Evolutionary conservation across 2,113 vertebrate species (phyloP).

Genomic region (Trichechus manatus): DNA sequence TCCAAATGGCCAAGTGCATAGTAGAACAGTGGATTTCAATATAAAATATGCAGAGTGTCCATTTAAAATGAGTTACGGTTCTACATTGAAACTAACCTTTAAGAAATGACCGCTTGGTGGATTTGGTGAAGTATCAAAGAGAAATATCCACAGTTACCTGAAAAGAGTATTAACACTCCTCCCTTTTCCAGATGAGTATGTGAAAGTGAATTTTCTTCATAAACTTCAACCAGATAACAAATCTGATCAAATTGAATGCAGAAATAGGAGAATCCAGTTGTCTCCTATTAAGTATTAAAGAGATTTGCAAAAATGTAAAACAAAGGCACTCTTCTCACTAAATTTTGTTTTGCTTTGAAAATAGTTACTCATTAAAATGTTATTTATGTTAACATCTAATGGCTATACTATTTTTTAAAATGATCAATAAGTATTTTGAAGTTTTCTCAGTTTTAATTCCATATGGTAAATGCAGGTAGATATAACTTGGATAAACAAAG

Average conservation of each 20-base stretch:
- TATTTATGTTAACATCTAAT: background rate
- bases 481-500: background rate
- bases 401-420: conserved; percentile 22
- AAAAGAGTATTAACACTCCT: background rate
- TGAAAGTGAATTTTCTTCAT: background rate
- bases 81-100: background rate
- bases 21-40: background rate
- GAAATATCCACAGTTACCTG: background rate
- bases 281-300: background rate
- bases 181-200: background rate
- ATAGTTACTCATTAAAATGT: background rate
- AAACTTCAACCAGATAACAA: background rate
- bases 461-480: background rate
- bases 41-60: background rate
- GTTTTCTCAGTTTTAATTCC: background rate
- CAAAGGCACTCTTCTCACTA: background rate
- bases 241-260: background rate
- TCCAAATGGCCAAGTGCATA: background rate
- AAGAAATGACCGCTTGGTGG: background rate
- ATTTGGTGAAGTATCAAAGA: background rate
- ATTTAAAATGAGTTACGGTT: conserved; percentile 37
- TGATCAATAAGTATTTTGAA: background rate
- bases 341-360: conserved; percentile 40
- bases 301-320: background rate
- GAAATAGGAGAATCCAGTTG: background rate